Evolutionary conservation across 53 echinoderm and acorn worm species (phyloP).

Genomic region (Zoroaster sp.): DNA sequence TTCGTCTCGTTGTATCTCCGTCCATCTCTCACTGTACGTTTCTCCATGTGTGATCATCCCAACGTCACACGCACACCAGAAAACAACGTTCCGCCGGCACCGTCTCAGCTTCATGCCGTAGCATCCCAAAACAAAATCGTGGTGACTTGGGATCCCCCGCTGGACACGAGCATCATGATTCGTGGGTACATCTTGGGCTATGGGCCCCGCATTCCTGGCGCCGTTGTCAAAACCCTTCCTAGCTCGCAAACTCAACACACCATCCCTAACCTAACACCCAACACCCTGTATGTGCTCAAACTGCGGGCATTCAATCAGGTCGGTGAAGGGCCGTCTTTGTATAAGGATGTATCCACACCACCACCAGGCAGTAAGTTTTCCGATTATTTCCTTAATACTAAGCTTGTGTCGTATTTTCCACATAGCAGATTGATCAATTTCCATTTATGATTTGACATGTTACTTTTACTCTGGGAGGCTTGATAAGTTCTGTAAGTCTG

Average conservation of each 20-base stretch:
- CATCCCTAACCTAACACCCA: slow-evolving; percentile 64
- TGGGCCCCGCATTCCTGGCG: slow-evolving; percentile 74
- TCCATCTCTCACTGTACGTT: not conserved
- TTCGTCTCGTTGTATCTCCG: not conserved
- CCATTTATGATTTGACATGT: too few species aligned
- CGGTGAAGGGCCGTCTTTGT: slow-evolving; percentile 77
- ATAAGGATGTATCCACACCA: slow-evolving; percentile 62
- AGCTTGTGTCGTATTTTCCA: not conserved
- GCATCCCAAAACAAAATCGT: slow-evolving; percentile 67
- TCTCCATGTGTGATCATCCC: not conserved
- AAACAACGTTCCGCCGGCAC: slow-evolving; percentile 60
- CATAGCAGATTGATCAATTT: slow-evolving; percentile 6
- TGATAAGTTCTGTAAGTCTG: too few species aligned
- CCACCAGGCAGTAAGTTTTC: slow-evolving; percentile 28
- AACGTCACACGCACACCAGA: slow-evolving; percentile 24
- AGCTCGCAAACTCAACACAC: slow-evolving; percentile 36
- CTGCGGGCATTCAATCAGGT: slow-evolving; percentile 85
- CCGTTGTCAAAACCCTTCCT: not conserved
- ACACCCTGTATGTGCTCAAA: slow-evolving; percentile 80
- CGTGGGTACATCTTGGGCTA: slow-evolving; percentile 84
- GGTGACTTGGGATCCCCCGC: slow-evolving; percentile 74
- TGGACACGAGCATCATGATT: slow-evolving; percentile 56
- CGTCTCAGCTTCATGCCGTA: slow-evolving; percentile 10
- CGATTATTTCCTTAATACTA: not conserved
- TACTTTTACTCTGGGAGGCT: too few species aligned